Evolutionary conservation across 2,797 vertebrate species (phyloP).

Genomic region (Micropoecilia bifurca): DNA sequence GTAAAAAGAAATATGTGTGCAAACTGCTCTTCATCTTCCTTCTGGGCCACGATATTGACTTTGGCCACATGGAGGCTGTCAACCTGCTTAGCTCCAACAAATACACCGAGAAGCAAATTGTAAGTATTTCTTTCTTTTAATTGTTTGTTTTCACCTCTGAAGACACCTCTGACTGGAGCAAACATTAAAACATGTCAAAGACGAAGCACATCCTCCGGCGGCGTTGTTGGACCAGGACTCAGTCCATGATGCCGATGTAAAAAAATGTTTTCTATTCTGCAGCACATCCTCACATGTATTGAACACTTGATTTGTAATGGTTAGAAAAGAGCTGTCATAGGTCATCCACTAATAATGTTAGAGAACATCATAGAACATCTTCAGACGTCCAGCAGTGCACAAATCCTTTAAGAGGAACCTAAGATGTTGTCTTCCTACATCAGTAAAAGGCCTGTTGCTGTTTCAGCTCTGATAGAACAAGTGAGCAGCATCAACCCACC

Average conservation of each 20-base stretch:
- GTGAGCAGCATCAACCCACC: no score
- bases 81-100: slow-evolving; percentile 94
- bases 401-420: not conserved
- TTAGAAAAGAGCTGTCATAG: not conserved
- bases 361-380: not conserved
- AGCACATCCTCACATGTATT: not conserved
- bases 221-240: not conserved
- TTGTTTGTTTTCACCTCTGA: not conserved
- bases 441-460: not conserved
- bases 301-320: not conserved
- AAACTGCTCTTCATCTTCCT: slow-evolving; percentile 95
- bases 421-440: not conserved
- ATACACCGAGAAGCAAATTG: slow-evolving; percentile 93
- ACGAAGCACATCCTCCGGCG: not conserved
- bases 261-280: not conserved
- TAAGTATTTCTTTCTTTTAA: slow-evolving; percentile 65
- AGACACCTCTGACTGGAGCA: not conserved
- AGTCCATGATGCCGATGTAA: not conserved
- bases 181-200: not conserved
- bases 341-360: not conserved
- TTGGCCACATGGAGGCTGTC: slow-evolving; percentile 94
- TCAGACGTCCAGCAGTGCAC: not conserved
- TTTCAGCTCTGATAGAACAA: not conserved
- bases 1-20: slow-evolving; percentile 93
- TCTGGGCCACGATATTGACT: slow-evolving; percentile 92